Conservation (phyloP, 2,113 vertebrate species). For the Centropus unirufus region DNA sequence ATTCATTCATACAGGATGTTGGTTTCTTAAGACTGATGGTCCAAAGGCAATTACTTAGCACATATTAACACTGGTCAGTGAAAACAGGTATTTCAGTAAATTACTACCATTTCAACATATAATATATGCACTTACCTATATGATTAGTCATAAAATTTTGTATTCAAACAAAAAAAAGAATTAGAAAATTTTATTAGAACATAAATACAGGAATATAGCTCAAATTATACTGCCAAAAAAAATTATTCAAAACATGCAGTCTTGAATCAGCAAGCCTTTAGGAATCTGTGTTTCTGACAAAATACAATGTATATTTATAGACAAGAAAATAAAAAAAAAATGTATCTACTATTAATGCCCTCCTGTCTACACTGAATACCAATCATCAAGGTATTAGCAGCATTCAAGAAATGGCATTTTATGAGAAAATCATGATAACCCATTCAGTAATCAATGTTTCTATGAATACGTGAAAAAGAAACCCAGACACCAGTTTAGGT, state of each 20-base stretch:
- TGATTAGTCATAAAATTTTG: neutral
- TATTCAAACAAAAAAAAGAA: neutral
- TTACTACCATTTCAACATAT: neutral
- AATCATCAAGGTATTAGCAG: neutral
- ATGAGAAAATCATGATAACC: neutral
- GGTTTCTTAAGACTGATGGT: neutral
- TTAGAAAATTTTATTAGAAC: neutral
- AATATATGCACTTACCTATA: neutral
- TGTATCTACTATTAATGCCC: neutral
- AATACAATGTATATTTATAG: neutral
- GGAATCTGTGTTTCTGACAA: neutral
- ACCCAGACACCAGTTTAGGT: neutral
- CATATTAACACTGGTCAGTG: neutral
- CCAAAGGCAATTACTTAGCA: neutral
- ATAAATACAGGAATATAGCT: neutral
- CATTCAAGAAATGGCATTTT: neutral
- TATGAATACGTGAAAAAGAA: neutral
- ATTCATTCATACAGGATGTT: neutral
- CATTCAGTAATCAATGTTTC: neutral
- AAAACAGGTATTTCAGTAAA: constrained; percentile 3
- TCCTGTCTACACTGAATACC: neutral
- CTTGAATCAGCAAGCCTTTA: neutral
- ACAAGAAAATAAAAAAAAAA: neutral
- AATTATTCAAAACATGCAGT: neutral
- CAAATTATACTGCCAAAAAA: neutral